phyloP scores from a whole-genome alignment of 2,113 vertebrate genomes.

The Pycnonotus jocosus region DNA sequence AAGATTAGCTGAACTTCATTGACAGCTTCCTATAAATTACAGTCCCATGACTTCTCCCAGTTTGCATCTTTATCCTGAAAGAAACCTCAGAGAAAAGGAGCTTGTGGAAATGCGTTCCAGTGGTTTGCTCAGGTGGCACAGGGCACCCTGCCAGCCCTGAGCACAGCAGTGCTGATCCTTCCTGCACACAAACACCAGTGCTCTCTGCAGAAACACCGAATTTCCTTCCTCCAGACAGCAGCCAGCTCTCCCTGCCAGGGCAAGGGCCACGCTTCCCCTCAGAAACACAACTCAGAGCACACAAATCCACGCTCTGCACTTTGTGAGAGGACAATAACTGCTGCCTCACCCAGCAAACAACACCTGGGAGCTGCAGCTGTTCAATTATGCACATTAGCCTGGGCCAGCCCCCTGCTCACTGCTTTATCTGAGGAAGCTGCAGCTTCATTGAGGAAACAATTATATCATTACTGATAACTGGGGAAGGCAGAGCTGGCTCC shows the following conservation, averaged over 20 bases:
- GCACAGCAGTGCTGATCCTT: not conserved
- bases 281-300: not conserved
- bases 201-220: not conserved
- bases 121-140: not conserved
- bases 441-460: not conserved
- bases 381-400: not conserved
- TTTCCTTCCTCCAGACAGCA: not conserved
- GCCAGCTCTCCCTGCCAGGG: not conserved
- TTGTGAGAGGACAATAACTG: not conserved
- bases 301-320: not conserved
- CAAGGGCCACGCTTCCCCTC: not conserved
- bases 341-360: not conserved
- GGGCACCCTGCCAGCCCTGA: not conserved
- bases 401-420: not conserved
- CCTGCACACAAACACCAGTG: fast-evolving
- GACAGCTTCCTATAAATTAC: not conserved
- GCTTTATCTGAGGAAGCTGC: not conserved
- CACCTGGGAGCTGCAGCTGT: not conserved
- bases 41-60: not conserved
- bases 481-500: not conserved
- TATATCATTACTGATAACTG: not conserved
- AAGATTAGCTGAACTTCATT: not conserved
- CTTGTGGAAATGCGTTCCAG: not conserved
- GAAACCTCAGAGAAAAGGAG: not conserved
- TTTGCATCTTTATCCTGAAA: too few relatives aligned